Evolutionary conservation across 2,888 invertebrate genomes (phyloP).

Genomic region (Tortrix viridana): DNA sequence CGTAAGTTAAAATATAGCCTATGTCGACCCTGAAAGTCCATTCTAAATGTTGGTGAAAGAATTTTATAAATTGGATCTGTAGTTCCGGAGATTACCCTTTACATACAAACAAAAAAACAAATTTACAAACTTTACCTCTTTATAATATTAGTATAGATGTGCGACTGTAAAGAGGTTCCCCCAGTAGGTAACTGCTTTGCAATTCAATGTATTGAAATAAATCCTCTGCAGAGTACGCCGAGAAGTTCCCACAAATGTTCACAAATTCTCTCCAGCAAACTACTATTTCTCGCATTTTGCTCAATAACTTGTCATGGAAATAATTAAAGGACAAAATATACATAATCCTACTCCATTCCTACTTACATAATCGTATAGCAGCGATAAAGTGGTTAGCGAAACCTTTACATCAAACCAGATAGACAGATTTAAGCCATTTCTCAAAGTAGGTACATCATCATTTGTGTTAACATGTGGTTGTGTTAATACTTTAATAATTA

Average conservation of each 20-base stretch:
- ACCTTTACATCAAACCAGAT: constrained; percentile 14
- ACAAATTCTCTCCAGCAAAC: constrained; percentile 29
- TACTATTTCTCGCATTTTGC: constrained; percentile 32
- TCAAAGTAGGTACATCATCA: no score
- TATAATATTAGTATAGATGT: constrained; percentile 3
- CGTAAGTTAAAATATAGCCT: no score
- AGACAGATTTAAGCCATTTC: background rate
- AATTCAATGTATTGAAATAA: constrained; percentile 58
- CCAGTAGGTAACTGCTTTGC: constrained; percentile 56
- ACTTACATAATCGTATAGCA: no score
- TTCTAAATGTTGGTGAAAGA: no score
- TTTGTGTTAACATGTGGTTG: no score
- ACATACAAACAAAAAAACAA: no score
- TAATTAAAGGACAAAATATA: constrained; percentile 27
- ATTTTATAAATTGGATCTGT: no score
- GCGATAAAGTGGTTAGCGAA: no score
- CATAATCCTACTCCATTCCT: constrained; percentile 15
- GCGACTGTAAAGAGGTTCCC: constrained; percentile 25
- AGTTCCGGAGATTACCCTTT: no score
- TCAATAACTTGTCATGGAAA: constrained; percentile 33
- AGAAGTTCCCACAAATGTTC: constrained; percentile 30
- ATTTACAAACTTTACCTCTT: no score
- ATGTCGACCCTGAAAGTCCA: no score
- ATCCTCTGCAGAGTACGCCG: constrained; percentile 38
- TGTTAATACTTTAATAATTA: background rate